These are phyloP conservation scores for Clunio marinus DNA, from an alignment of 2,888 invertebrate species.

Conservation along the genomic window DNA sequence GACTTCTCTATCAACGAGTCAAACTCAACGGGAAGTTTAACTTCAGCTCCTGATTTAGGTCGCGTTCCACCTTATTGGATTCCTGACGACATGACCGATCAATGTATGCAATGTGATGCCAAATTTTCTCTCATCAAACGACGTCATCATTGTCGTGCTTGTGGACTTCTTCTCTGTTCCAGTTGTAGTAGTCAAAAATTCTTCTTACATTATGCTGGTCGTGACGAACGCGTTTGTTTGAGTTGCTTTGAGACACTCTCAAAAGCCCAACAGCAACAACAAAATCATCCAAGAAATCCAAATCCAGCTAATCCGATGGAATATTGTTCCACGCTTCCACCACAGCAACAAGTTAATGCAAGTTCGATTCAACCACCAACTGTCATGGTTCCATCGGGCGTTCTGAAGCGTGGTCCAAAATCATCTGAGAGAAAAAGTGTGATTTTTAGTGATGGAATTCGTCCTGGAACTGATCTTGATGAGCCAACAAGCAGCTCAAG, in stretches of 20 bases:
- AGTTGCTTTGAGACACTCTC: slow-evolving; percentile 55
- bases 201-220: slow-evolving; percentile 66
- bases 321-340: slow-evolving; percentile 79
- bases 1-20: slow-evolving; percentile 35
- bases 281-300: slow-evolving; percentile 54
- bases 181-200: slow-evolving; percentile 71
- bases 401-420: slow-evolving; percentile 62
- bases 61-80: slow-evolving; percentile 80
- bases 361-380: slow-evolving; percentile 57
- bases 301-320: slow-evolving; percentile 85
- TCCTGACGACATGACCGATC: slow-evolving; percentile 74
- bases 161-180: slow-evolving; percentile 76
- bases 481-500: not conserved
- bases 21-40: slow-evolving; percentile 23
- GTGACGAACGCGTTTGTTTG: slow-evolving; percentile 72
- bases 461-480: slow-evolving; percentile 74
- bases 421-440: slow-evolving; percentile 58
- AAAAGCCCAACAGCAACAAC: slow-evolving; percentile 38
- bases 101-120: slow-evolving; percentile 75
- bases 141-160: slow-evolving; percentile 83
- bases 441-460: slow-evolving; percentile 85
- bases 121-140: slow-evolving; percentile 78
- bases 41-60: slow-evolving; percentile 53
- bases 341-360: slow-evolving; percentile 64
- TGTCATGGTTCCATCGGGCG: slow-evolving; percentile 77